Evolutionary conservation across 1,140 invertebrate species (phyloP).

Genomic region (Brachionus sp.): DNA sequence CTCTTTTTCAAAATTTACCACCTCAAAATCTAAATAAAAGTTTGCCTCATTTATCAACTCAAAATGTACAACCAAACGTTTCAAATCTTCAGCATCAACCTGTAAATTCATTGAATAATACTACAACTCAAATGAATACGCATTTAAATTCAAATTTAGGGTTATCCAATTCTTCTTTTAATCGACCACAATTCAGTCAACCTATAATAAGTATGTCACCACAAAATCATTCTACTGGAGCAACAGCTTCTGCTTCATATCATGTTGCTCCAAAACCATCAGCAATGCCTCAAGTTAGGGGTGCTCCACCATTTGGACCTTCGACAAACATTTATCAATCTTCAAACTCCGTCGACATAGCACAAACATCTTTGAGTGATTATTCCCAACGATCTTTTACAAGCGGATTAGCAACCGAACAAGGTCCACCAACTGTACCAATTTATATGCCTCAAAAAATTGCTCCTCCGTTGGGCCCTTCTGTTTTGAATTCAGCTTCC

Average conservation of each 20-base stretch:
- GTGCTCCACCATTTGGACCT: background rate
- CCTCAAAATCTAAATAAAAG: background rate
- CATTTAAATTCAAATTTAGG: background rate
- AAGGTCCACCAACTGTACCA: background rate
- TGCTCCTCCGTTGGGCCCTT: background rate
- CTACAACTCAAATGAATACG: background rate
- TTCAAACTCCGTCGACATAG: too few species aligned
- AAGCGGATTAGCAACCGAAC: background rate
- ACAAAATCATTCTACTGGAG: background rate
- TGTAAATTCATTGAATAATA: background rate
- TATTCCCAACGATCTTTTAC: background rate
- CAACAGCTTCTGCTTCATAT: background rate
- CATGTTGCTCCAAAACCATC: background rate
- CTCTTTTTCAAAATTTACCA: constrained; percentile 20
- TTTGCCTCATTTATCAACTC: background rate
- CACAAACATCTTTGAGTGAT: too few species aligned
- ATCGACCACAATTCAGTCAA: background rate
- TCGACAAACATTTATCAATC: background rate
- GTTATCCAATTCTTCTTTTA: background rate
- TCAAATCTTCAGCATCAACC: background rate
- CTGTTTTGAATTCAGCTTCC: background rate
- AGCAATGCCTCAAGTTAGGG: background rate
- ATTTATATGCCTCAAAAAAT: background rate
- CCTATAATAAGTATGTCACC: background rate
- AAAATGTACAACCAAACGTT: background rate